Conservation (phyloP, 2,888 invertebrate species). For the Phengaris arion region DNA sequence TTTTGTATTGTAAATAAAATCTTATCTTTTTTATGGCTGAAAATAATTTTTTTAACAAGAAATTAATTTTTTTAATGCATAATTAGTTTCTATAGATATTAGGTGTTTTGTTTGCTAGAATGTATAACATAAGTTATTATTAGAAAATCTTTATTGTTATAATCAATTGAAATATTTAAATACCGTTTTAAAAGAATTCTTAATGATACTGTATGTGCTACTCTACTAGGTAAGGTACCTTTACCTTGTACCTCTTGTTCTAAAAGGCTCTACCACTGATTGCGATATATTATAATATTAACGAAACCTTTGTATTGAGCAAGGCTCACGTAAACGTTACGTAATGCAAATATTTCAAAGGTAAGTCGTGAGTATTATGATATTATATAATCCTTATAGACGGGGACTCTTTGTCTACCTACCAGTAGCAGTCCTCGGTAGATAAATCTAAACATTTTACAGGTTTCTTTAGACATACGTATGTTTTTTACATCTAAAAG, state of each 20-base stretch:
- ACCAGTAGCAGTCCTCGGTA: background rate
- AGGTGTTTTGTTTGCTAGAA: no score
- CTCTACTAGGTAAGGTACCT: no score
- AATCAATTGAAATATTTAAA: background rate
- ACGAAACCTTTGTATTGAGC: background rate
- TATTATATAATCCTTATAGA: slow-evolving; percentile 3
- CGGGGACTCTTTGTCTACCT: background rate
- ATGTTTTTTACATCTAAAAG: no score
- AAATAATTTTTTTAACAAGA: no score
- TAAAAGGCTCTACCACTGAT: background rate
- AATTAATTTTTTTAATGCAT: no score
- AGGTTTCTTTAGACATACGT: background rate
- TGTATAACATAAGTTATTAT: background rate
- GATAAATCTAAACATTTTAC: background rate
- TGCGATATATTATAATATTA: background rate
- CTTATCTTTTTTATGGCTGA: no score
- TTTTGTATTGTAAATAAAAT: no score
- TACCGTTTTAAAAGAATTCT: background rate
- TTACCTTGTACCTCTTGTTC: background rate
- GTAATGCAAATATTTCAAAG: background rate
- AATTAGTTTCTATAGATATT: no score
- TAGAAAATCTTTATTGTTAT: background rate
- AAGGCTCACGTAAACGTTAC: background rate
- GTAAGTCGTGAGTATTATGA: slow-evolving; percentile 9
- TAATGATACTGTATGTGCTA: background rate